Base-by-base conservation (phyloP, 2,888 invertebrate species). In the Brachypalpus laphriformis region DNA sequence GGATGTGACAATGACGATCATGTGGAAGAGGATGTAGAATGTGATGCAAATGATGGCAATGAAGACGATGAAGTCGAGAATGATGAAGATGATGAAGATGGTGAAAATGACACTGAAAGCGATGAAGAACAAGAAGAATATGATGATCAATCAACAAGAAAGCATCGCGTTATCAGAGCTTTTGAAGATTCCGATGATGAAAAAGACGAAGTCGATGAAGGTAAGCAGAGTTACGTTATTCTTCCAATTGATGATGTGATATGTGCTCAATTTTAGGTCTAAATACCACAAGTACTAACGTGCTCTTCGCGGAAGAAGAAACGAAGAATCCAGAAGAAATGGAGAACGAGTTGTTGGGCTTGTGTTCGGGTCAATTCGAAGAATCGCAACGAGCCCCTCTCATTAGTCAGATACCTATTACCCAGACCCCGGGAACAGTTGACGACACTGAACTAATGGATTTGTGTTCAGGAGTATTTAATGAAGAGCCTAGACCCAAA, bases 351-450 rank as follows among this genome's bases (percentile, higher is more conserved):
- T 88, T 94, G 4, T 87, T 93, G 51, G 93, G 91, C 4, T 88
- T 94, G 11, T 94, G 94, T 87, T 94, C 94, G 4, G 94, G 94
- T 0, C 92, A 93, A 78, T 94, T 94, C 88, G 93, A 93, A 86
- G 93, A 92, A 6, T 88, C 91, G 0, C 89, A 90, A 77, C 76
- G 87, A 2, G 37, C 70, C 1, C 83, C 89, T 4, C 56, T 90
- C 0, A 90, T 91, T 22, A 91, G 90, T 56, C 91, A 91, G 87
- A 89, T 90, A 66, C 91, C 91, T 2, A 87, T 89, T 14, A 91
- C 91, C 6, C 91, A 91, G 87, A 78, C 88, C 2, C 45, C 76
- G 0, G 72, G 25, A 3, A 49, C 18, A 37, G 87, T 88, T 31
- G 92, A 91, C 59, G 92, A 94, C 6, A 93, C 93, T 31, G 93